Conservation (phyloP, 2,113 vertebrate species). For the Psammodynastes pulverulentus region DNA sequence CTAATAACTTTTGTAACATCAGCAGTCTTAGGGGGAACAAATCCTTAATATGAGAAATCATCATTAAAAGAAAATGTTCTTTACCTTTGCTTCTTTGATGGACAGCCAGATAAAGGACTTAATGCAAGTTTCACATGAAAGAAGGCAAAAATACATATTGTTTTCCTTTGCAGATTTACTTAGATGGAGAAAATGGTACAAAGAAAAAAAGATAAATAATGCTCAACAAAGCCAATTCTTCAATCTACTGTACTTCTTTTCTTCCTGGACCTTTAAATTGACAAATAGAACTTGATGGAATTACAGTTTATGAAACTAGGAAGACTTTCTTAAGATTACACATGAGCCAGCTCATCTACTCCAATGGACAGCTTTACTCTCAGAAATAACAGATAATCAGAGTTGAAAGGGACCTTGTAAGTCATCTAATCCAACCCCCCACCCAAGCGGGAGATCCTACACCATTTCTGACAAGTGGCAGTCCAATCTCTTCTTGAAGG, state of each 20-base stretch:
- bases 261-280: not conserved
- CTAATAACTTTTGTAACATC: not conserved
- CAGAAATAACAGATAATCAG: too few species aligned
- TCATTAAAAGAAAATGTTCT: not conserved
- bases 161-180: not conserved
- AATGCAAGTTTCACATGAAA: not conserved
- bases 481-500: too few species aligned
- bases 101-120: not conserved
- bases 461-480: too few species aligned
- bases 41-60: not conserved
- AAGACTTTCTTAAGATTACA: not conserved
- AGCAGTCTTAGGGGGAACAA: not conserved
- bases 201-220: not conserved
- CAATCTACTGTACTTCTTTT: not conserved
- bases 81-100: not conserved
- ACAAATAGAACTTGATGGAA: not conserved
- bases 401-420: too few species aligned
- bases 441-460: too few species aligned
- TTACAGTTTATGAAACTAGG: not conserved
- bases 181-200: not conserved
- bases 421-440: too few species aligned
- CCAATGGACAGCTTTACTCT: not conserved
- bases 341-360: not conserved
- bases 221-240: not conserved
- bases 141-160: not conserved